Percentiles rank a stretch among this genome's conserved stretches.
Conservation (phyloP, 2,113 vertebrate species). For the Rhombomys opimus region DNA sequence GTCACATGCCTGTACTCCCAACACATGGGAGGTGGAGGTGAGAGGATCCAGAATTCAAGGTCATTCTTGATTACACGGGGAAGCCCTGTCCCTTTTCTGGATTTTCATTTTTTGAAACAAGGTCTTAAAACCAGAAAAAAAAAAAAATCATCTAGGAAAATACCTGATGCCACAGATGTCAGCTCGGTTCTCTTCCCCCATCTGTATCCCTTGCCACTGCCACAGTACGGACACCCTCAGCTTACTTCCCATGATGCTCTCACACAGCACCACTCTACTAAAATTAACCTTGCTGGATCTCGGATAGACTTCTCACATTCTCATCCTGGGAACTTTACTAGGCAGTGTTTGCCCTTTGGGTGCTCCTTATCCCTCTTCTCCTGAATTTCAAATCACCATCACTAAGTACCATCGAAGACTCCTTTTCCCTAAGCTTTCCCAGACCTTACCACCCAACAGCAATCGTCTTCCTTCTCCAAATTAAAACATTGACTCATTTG, state of each 20-base stretch:
- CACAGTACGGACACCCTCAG: background rate
- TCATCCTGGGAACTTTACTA: background rate
- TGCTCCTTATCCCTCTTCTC: background rate
- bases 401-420: background rate
- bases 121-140: background rate
- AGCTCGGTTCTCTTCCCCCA: background rate
- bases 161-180: background rate
- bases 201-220: background rate
- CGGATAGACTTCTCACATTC: background rate
- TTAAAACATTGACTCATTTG: slow-evolving; percentile 4
- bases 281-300: background rate
- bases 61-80: background rate
- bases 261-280: background rate
- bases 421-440: background rate
- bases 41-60: background rate
- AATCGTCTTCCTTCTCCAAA: slow-evolving; percentile 4
- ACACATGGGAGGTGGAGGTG: background rate
- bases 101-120: background rate
- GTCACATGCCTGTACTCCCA: background rate
- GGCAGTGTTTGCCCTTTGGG: background rate
- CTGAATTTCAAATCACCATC: background rate
- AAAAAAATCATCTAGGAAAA: background rate
- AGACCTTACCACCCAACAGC: background rate
- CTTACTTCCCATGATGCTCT: background rate
- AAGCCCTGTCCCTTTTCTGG: background rate